Evolutionary conservation across 2,797 vertebrate species (phyloP), one percentile per base, ranked within the genome.

Genomic region (Sebastes diaconus): DNA sequence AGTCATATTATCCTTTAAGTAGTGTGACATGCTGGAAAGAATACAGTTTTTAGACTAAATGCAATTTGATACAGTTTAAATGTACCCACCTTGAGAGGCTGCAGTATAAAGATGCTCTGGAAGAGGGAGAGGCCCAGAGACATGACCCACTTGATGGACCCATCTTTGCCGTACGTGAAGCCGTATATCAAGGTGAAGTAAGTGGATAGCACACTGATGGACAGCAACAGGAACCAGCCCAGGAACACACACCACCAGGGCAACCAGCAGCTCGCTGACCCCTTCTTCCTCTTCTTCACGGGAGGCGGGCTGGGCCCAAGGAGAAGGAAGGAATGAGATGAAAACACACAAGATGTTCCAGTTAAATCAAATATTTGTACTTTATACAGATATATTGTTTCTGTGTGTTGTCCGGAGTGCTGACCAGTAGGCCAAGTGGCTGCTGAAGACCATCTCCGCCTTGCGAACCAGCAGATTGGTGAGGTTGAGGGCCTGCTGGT

Each of bases 241-340:
- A 97, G 55, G 57, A 96, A 95, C 64, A 96, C 94, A 72, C 91
- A 97, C 97, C 97, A 97, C 97, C 96, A 97, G 64, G 97, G 96
- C 63, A 97, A 93, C 87, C 92, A 93, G 78, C 90, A 95, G 46
- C 88, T 69, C 0, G 69, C 16, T 0, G 88, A 71, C 12, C 4
- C 84, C 79, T 88, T 90, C 80, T 87, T 93, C 77, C 77, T 86
- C 63, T 68, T 88, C 27, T 65, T 90, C 32, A 88, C 83, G 0
- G 84, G 85, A 36, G 78, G 74, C 0, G 93, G 91, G 57, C 95
- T 96, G 84, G 22, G 2, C n/a, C 25, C 25, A 39, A 64, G 16
- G 66, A 22, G 9, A 79, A 32, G 25, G 4, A 9, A 69, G 14
- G 22, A 57, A 55, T 2, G 2, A 68, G 11, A 59, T 7, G 18